These are phyloP conservation scores for Epinotia nisella DNA, from an alignment of 2,888 invertebrate genomes.

Conservation along the genomic window DNA sequence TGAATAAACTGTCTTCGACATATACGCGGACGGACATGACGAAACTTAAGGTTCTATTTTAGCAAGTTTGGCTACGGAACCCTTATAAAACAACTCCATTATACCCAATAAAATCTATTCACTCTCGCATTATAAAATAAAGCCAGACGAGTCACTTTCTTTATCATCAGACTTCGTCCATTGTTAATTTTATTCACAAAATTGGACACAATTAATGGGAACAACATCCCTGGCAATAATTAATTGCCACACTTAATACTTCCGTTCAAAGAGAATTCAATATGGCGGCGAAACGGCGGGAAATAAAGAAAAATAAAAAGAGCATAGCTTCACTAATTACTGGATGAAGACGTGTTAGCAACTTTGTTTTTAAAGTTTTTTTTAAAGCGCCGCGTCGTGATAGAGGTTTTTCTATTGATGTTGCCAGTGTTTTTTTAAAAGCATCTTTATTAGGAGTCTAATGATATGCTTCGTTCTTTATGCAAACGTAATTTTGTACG, in stretches of 20 bases:
- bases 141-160: conserved; percentile 29
- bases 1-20: too few relatives aligned
- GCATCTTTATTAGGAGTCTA: not conserved
- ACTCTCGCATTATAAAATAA: conserved; percentile 21
- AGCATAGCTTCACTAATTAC: conserved; percentile 30
- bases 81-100: not conserved
- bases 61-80: not conserved
- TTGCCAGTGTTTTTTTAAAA: conserved; percentile 22
- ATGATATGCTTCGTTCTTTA: conserved; percentile 6
- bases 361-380: conserved; percentile 27
- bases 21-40: too few relatives aligned
- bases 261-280: conserved; percentile 54
- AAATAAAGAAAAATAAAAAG: conserved; percentile 25
- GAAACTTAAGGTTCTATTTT: too few relatives aligned
- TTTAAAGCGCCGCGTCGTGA: conserved; percentile 11
- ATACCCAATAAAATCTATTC: conserved; percentile 9
- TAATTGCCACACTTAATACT: conserved; percentile 56
- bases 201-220: conserved; percentile 50
- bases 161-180: conserved; percentile 41
- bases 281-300: conserved; percentile 52
- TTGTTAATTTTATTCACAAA: conserved; percentile 46
- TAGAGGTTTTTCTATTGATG: conserved; percentile 6
- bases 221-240: conserved; percentile 50
- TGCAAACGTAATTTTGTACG: conserved; percentile 5
- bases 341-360: conserved; percentile 25